Conservation (phyloP, 2,888 invertebrate species). For the Lasioglossum pauxillum region DNA sequence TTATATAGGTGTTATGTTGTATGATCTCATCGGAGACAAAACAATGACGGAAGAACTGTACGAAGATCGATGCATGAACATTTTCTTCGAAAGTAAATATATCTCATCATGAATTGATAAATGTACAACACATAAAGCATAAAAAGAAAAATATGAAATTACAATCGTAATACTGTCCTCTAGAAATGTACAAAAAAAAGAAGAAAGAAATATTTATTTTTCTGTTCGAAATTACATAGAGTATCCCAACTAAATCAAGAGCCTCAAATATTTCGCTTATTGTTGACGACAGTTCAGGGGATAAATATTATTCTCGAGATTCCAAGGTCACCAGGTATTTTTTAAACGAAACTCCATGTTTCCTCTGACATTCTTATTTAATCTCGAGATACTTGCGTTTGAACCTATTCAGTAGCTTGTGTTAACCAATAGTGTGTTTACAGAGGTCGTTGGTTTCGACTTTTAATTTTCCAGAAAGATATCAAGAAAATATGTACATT, state of each 20-base stretch:
- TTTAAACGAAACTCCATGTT: neutral
- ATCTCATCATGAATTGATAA: constrained; percentile 8
- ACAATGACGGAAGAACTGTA: constrained; percentile 8
- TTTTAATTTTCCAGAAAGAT: neutral
- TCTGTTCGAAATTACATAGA: neutral
- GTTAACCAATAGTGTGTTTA: neutral
- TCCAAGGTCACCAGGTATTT: neutral
- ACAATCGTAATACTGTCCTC: constrained; percentile 23
- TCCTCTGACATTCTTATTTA: neutral
- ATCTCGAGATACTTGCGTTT: neutral
- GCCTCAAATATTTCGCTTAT: neutral
- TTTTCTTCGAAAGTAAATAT: constrained; percentile 17
- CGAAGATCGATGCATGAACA: neutral
- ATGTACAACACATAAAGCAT: constrained; percentile 53
- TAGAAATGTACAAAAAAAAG: constrained; percentile 18
- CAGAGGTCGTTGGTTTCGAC: neutral
- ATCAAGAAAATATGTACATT: neutral
- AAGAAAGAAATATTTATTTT: neutral
- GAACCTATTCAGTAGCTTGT: neutral
- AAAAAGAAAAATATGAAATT: constrained; percentile 43
- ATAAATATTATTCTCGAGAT: neutral
- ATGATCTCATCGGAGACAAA: neutral
- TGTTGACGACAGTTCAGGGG: neutral
- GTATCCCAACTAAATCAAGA: neutral
- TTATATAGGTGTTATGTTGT: constrained; percentile 25